A percentile compares a stretch with the other conserved stretches of the same genome.
Conservation (phyloP, 2,113 vertebrate species). For the Mastomys coucha region DNA sequence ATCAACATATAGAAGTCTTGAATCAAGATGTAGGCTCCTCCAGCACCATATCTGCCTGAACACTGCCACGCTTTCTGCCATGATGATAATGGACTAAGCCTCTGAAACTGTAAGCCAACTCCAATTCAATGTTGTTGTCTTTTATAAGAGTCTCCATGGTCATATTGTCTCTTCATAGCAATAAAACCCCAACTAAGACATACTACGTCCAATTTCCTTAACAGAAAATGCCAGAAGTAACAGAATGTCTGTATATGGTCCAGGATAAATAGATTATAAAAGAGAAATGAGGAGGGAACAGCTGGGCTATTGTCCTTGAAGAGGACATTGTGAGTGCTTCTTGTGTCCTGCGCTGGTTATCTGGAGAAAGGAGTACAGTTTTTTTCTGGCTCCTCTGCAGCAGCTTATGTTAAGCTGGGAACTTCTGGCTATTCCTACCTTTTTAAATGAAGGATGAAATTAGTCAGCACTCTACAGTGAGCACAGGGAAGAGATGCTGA, state of each 20-base stretch:
- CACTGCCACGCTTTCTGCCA: background rate
- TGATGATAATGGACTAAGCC: background rate
- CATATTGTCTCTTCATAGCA: background rate
- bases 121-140: background rate
- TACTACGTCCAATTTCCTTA: background rate
- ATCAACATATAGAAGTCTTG: background rate
- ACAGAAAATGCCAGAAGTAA: conserved; percentile 5
- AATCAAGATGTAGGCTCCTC: background rate
- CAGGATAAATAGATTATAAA: background rate
- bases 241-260: background rate
- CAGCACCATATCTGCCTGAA: background rate
- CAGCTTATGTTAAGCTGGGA: background rate
- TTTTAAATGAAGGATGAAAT: background rate
- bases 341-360: background rate
- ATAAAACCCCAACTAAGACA: background rate
- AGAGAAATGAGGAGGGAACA: background rate
- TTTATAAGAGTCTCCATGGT: background rate
- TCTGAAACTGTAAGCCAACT: background rate
- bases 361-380: background rate
- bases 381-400: background rate
- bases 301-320: background rate
- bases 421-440: background rate
- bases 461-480: background rate
- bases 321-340: background rate
- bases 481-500: background rate